Evolutionary conservation across 2,888 invertebrate species (phyloP).

Genomic region (Chymomyza procnemis): DNA sequence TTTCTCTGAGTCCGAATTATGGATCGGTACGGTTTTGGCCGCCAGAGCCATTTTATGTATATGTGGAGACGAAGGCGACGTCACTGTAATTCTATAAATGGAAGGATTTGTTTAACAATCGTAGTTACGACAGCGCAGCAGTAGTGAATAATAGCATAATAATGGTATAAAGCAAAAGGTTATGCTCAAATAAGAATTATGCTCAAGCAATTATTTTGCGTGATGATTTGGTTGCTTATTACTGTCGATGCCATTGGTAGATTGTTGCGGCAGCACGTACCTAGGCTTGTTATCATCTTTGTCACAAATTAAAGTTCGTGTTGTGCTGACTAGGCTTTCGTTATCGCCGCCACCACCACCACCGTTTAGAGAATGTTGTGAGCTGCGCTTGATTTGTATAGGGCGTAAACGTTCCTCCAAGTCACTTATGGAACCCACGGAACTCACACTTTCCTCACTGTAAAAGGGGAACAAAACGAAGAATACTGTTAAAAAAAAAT

Average conservation of each 20-base stretch:
- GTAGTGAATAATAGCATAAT: constrained; percentile 38
- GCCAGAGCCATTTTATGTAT: constrained; percentile 68
- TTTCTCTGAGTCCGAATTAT: constrained; percentile 41
- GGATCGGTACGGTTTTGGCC: constrained; percentile 59
- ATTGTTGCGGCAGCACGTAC: constrained; percentile 55
- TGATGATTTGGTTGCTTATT: constrained; percentile 1
- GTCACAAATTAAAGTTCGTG: constrained; percentile 76
- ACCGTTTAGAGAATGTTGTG: constrained; percentile 60
- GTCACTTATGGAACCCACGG: constrained; percentile 76
- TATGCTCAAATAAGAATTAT: not conserved
- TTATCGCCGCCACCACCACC: constrained; percentile 31
- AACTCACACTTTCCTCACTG: constrained; percentile 72
- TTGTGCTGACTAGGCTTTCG: constrained; percentile 58
- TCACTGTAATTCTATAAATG: constrained; percentile 78
- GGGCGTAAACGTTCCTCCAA: constrained; percentile 77
- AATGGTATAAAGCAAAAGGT: constrained; percentile 27
- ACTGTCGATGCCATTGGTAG: constrained; percentile 11
- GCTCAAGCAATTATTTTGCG: not conserved
- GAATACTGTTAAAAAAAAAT: not conserved
- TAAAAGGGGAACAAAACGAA: no score
- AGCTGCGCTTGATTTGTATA: constrained; percentile 72
- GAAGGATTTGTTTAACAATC: constrained; percentile 62
- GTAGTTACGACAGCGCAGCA: constrained; percentile 50
- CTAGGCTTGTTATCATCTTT: constrained; percentile 78
- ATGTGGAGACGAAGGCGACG: constrained; percentile 77